Conservation (phyloP, 1,140 invertebrate species). For the Latrodectus geometricus region DNA sequence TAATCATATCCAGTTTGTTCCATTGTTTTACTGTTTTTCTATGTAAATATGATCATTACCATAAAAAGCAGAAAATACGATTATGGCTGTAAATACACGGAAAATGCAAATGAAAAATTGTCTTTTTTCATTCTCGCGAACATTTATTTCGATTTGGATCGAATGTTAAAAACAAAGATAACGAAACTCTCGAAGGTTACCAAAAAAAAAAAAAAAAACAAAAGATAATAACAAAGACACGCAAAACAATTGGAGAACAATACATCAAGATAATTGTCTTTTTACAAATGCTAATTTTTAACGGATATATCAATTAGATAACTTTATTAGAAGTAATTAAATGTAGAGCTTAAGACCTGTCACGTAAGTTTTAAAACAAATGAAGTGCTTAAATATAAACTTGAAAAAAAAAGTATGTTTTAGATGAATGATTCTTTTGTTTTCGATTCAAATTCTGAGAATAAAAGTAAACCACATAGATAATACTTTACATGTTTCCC, state of each 20-base stretch:
- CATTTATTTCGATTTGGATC: background rate
- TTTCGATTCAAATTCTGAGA: no score
- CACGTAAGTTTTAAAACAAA: no score
- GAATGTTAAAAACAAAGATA: background rate
- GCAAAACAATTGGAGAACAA: slow-evolving; percentile 10
- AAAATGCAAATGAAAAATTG: background rate
- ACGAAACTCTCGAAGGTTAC: background rate
- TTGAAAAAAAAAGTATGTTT: no score
- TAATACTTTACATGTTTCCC: no score
- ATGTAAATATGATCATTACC: no score
- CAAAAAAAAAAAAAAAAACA: slow-evolving; percentile 2
- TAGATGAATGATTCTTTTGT: no score
- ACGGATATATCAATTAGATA: slow-evolving; percentile 19
- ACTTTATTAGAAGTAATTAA: slow-evolving; percentile 26
- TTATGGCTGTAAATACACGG: background rate
- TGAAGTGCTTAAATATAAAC: no score
- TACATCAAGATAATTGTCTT: slow-evolving; percentile 37
- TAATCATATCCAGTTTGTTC: no score
- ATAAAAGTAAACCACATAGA: no score
- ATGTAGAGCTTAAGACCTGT: background rate
- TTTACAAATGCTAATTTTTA: slow-evolving; percentile 13
- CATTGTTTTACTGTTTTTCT: no score
- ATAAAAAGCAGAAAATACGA: no score
- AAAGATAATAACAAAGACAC: background rate
- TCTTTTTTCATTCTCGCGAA: background rate